Evolutionary conservation across 2,888 invertebrate species (phyloP).

Genomic region (Megalurothrips usitatus): DNA sequence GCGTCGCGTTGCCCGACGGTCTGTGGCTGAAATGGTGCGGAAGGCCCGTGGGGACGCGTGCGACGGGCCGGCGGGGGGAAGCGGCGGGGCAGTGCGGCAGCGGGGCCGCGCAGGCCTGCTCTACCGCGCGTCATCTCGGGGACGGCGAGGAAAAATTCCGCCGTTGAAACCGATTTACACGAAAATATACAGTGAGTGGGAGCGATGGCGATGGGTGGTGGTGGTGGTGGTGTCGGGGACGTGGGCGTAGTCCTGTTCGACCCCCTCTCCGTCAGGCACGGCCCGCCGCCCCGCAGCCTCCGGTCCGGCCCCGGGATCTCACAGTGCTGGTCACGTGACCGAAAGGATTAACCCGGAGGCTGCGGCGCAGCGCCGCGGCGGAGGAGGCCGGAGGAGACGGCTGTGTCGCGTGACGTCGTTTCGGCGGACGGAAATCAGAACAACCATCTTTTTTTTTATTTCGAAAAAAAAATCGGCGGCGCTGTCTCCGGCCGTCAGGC

Average conservation of each 20-base stretch:
- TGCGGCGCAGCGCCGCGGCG: neutral
- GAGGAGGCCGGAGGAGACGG: too few species aligned
- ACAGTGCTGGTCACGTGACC: neutral
- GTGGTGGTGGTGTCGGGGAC: too few species aligned
- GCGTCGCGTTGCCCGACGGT: neutral
- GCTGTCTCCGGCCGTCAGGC: too few species aligned
- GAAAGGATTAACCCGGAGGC: neutral
- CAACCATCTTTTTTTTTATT: too few species aligned
- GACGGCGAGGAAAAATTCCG: too few species aligned
- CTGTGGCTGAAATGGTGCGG: slow-evolving; percentile 3
- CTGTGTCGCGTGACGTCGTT: neutral
- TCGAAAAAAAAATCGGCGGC: too few species aligned
- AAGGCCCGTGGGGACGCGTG: neutral
- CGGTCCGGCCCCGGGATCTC: neutral
- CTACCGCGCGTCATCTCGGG: too few species aligned
- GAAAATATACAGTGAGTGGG: too few species aligned
- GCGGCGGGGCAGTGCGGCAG: neutral
- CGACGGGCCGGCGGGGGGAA: neutral
- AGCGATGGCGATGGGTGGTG: too few species aligned
- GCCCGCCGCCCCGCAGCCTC: neutral
- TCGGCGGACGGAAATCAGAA: neutral
- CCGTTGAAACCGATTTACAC: too few species aligned
- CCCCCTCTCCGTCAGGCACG: too few species aligned
- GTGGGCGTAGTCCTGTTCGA: too few species aligned
- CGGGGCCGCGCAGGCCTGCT: neutral